Base-by-base conservation (phyloP, 2,797 vertebrate species). In the Pseudopleuronectes americanus region DNA sequence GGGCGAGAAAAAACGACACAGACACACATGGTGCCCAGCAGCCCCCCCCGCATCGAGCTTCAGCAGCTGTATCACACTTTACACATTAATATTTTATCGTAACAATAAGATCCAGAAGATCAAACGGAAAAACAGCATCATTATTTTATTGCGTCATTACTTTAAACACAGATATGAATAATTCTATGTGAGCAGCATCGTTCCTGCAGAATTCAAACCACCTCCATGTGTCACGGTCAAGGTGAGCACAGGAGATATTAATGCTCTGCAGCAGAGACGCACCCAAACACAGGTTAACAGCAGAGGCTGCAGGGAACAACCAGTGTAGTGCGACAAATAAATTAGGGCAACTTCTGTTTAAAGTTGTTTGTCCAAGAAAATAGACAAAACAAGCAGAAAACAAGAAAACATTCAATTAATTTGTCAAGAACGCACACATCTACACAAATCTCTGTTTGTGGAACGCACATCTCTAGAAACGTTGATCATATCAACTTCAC, bases 1-100 rank as follows among this genome's bases (percentile, higher is more conserved):
- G 49, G 62, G 60, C 65, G 80, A 68, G 64, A 62, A 16, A 16
- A 31, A 52, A 68, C 78, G 64, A 83, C 36, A 54, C 14, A n/a
- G n/a, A 54, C 45, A n/a, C 45, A 1, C 45, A 24, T 4, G 3
- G 5, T 43, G 58, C 74, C 58, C 4, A 67, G n/a, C 17, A 23
- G 24, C 24, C 47, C 36, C 4, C 23, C 54, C 31, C 47, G 47
- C 47, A 38, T 64, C 12, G 57, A 26, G 22, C 3, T 68, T 49
- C 5, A 52, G 22, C 12, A 62, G 33, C 43, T 36, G 51, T 55
- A 55, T 71, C 36, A 43, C 19, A 58, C 47, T 49, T 43, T 7
- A 26, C 57, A 54, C 17, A 33, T 45, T 48, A n/a, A 23, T 57
- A 24, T 60, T 67, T 54, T 21, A 58, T 38, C 0, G 3, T 19